These are phyloP conservation scores for Thamnophis sirtalis DNA, from an alignment of 2,113 vertebrate species.

Conservation along the genomic window DNA sequence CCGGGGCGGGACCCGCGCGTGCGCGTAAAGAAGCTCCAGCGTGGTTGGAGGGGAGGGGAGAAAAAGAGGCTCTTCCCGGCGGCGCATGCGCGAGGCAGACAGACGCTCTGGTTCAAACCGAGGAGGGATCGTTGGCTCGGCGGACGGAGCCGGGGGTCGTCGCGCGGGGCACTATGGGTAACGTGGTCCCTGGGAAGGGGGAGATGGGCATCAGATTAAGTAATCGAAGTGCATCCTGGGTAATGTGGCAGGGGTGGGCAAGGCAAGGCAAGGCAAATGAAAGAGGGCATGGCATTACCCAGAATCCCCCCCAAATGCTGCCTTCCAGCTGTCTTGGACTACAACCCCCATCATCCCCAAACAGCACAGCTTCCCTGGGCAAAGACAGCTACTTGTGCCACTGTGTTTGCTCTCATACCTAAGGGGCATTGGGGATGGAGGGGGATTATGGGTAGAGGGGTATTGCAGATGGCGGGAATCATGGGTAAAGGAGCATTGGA, in stretches of 20 bases:
- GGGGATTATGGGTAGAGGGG: neutral
- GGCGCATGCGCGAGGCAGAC: neutral
- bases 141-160: neutral
- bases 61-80: neutral
- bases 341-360: neutral
- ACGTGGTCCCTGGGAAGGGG: neutral
- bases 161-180: slow-evolving; percentile 59
- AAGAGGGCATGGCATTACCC: neutral
- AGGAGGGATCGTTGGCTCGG: neutral
- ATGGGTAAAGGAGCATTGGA: neutral
- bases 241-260: neutral
- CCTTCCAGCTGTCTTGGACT: neutral
- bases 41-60: neutral
- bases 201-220: neutral
- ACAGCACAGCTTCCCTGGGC: neutral
- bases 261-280: neutral
- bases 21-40: neutral
- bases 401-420: neutral
- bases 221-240: neutral
- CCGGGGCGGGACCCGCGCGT: neutral
- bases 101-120: neutral
- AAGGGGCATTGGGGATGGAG: neutral
- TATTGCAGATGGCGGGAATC: neutral
- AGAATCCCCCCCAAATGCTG: neutral
- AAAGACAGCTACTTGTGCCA: neutral